Evolutionary conservation across 1,140 invertebrate genomes (phyloP), one percentile per base, ranked within the genome.

Genomic region (Streblospio benedicti): DNA sequence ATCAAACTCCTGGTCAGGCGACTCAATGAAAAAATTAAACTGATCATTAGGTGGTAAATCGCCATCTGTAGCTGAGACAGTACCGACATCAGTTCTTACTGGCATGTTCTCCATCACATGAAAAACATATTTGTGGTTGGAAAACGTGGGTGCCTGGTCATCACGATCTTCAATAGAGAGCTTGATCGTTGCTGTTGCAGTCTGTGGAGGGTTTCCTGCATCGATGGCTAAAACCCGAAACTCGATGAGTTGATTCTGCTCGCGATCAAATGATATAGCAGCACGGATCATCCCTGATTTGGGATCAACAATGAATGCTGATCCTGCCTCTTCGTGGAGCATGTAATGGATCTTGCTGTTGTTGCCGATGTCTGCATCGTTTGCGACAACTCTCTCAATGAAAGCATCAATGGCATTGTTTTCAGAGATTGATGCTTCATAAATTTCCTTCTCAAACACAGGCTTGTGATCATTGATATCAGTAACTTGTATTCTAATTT

Each of bases 381-480:
- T 57, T 43, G 53, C 45, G 16, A 35, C 35, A 25, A 62, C 41
- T 31, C 23, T 30, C 27, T 33, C 14, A 14, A 62, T 16, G 31
- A 28, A 47, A 14, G 20, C 23, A 9, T 55, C 60, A n/a, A 38
- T 4, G 23, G 27, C 18, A 30, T 58, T 62, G 55, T 62, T 62
- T 18, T 62, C 60, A 12, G 30, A n/a, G 18, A 62, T 51, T 14
- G 20, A 18, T 5, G 49, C 54, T n/a, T 38, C 20, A 25, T 58
- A 62, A 18, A 45, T 23, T 9, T 27, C 25, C 16, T 57, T 41
- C 1, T 27, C 20, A 30, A 62, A 62, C 20, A 16, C n/a, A 6
- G 55, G 60, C 6, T n/a, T 20, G 75, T 96, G 94, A 81, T 96
- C 93, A 72, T 97, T 97, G 3, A 88, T 88, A 72, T 96, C 92